These are phyloP conservation scores for Dryadula phaetusa DNA, from an alignment of 2,888 invertebrate species.

Conservation along the genomic window DNA sequence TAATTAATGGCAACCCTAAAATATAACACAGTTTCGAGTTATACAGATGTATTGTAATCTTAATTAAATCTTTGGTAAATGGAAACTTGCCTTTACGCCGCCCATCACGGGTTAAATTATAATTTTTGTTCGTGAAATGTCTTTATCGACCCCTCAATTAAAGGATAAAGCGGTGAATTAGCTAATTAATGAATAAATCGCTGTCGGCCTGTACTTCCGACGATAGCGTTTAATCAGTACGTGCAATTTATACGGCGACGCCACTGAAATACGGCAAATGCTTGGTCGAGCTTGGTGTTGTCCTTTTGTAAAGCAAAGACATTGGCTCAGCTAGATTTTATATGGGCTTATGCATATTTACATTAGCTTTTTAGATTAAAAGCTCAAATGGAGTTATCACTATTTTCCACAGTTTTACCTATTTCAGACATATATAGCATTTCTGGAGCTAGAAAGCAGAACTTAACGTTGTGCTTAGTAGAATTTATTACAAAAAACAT, in stretches of 20 bases:
- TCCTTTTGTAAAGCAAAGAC: slow-evolving; percentile 24
- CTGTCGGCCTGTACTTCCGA: slow-evolving; percentile 62
- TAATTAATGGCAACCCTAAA: slow-evolving; percentile 7
- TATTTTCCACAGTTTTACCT: no score
- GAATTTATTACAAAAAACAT: no score
- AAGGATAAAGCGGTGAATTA: slow-evolving; percentile 65
- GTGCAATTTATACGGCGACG: slow-evolving; percentile 67
- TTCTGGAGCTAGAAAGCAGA: no score
- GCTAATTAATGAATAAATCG: slow-evolving; percentile 81
- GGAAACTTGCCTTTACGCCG: slow-evolving; percentile 12
- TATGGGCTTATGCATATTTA: not conserved
- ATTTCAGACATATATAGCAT: no score
- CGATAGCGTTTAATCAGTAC: slow-evolving; percentile 74
- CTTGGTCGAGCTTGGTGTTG: slow-evolving; percentile 5
- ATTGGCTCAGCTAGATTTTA: not conserved
- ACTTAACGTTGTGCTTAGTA: no score
- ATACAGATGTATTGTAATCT: slow-evolving; percentile 8
- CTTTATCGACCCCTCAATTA: slow-evolving; percentile 72
- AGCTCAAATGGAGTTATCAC: no score
- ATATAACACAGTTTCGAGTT: not conserved
- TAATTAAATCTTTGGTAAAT: slow-evolving; percentile 20
- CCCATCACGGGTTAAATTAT: slow-evolving; percentile 30
- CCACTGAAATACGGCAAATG: slow-evolving; percentile 60
- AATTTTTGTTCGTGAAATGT: slow-evolving; percentile 36
- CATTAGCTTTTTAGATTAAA: not conserved